phyloP scores from a whole-genome alignment of 2,113 vertebrate species.

The Limanda limanda region DNA sequence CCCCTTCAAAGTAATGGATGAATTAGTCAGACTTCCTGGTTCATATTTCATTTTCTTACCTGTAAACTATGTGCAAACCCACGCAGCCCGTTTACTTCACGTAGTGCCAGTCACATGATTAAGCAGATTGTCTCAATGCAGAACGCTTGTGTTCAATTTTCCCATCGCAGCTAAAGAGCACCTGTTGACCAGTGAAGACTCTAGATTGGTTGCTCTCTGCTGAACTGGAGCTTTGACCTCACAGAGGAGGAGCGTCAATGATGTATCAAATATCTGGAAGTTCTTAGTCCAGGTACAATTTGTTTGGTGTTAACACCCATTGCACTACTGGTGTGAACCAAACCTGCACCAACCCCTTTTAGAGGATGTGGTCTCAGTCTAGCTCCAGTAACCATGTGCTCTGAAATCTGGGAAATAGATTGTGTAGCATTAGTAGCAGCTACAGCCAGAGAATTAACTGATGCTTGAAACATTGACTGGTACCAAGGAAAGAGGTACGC shows the following conservation, averaged over 20 bases:
- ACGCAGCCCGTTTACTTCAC: conserved; percentile 8
- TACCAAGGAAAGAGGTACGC: too few species aligned
- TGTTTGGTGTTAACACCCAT: not conserved
- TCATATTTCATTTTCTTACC: conserved; percentile 17
- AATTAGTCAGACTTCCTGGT: conserved; percentile 28
- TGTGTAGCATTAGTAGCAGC: too few species aligned
- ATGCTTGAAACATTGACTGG: not conserved
- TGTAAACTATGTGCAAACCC: conserved; percentile 13
- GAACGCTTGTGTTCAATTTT: not conserved
- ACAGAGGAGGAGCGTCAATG: not conserved
- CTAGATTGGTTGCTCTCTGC: not conserved
- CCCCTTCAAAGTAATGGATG: conserved; percentile 5
- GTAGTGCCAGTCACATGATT: not conserved
- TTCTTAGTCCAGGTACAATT: not conserved
- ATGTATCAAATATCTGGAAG: not conserved
- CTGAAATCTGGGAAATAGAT: not conserved
- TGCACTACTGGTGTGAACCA: not conserved
- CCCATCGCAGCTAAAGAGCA: not conserved
- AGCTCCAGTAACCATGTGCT: not conserved
- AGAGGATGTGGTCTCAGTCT: not conserved
- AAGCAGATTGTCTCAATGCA: not conserved
- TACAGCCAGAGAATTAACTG: too few species aligned
- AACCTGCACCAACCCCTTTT: not conserved
- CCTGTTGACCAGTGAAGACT: not conserved
- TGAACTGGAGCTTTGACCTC: not conserved